Base-by-base conservation (phyloP, 2,888 invertebrate genomes). In the Chymomyza amoena region DNA sequence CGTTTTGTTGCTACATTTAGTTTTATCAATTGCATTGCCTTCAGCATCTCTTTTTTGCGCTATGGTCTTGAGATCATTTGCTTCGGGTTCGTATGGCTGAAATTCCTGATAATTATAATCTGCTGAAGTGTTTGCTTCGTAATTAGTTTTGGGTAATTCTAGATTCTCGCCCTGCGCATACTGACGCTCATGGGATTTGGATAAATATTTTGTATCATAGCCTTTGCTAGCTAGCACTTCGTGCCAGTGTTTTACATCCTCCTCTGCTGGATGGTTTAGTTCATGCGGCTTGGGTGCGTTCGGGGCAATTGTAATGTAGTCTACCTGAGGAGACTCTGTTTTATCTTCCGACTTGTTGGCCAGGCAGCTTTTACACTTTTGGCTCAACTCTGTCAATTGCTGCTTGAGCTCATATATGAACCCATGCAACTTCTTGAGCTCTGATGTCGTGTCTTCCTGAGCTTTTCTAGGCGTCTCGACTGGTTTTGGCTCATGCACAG, bases 201-300 rank as follows among this genome's bases (percentile, higher is more conserved):
- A 75, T 9, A 90, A 39, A 50, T 80, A 83, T 2, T 76, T 78
- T 20, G 75, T 80, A 57, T 87, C 81, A 50, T 90, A 90, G 15
- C 90, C 89, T 3, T 87, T 88, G 6, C 70, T 77, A 36, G 86
- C 76, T 77, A 90, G 72, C 45, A 84, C 59, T 3, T 65, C 64
- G 9, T 82, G 66, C 90, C 90, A 90, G 16, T 76, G 64, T 51
- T 69, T 67, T 3, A 61, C 64, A 10, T 76, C 69, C 5, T 66
- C 68, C 13, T 78, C 70, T 10, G 18, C 32, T 39, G 60, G 66
- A 4, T 50, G 20, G 54, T 56, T 25, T 6, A 57, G 45, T 1
- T 50, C 70, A 6, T 20, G 16, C 6, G 59, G 39, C 16, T 56
- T 62, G 25, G 51, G n/a, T 28, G 56, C 15, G 0, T 65, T 66